Evolutionary conservation across 2,797 vertebrate species (phyloP).

Genomic region (Pipistrellus pipistrellus): DNA sequence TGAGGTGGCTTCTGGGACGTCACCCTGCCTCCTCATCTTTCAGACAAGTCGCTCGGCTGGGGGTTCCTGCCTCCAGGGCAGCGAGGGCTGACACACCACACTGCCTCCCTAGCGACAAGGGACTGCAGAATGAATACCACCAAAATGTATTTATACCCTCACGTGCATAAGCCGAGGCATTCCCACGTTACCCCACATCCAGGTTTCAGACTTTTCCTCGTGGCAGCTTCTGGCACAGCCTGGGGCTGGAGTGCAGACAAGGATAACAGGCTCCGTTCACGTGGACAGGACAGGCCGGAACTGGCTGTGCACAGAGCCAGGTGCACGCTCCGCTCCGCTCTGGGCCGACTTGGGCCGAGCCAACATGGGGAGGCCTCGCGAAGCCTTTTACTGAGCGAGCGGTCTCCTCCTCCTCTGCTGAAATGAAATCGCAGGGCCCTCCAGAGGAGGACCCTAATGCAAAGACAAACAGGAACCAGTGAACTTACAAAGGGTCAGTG

Average conservation of each 20-base stretch:
- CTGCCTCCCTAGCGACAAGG: neutral
- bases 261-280: neutral
- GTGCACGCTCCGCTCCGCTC: fast-evolving
- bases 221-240: fast-evolving
- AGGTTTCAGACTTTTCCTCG: neutral
- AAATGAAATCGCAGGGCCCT: too few relatives aligned
- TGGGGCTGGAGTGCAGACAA: neutral
- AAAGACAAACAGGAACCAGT: too few relatives aligned
- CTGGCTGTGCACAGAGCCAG: fast-evolving
- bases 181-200: neutral
- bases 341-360: fast-evolving
- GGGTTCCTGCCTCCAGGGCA: neutral
- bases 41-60: fast-evolving
- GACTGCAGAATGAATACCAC: fast-evolving
- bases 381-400: neutral
- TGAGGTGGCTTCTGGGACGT: fast-evolving
- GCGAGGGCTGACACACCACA: neutral
- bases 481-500: too few relatives aligned
- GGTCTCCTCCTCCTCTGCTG: too few relatives aligned
- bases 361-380: fast-evolving
- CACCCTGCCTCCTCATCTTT: neutral
- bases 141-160: fast-evolving
- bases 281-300: neutral
- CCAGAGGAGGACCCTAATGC: too few relatives aligned
- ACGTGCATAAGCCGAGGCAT: fast-evolving